Conservation (phyloP, 2,113 vertebrate genomes). For the Rattus rattus region DNA sequence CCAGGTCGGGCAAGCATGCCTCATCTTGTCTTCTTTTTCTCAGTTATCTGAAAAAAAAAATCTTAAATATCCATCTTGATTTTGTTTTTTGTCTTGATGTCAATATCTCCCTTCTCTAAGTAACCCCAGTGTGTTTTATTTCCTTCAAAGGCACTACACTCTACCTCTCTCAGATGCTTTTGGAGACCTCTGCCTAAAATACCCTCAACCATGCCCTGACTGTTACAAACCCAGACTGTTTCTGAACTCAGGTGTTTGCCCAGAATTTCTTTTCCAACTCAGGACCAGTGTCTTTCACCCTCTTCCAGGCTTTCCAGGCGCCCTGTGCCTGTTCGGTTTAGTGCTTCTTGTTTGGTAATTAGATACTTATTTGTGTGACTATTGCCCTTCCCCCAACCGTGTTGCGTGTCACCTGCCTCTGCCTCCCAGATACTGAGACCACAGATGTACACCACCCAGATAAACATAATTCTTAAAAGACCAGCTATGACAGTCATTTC, state of each 20-base stretch:
- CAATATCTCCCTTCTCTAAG: not conserved
- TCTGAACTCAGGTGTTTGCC: not conserved
- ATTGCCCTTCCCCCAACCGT: not conserved
- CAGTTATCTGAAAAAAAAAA: not conserved
- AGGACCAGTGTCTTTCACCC: not conserved
- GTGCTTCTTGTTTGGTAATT: conserved; percentile 15
- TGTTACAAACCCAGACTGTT: not conserved
- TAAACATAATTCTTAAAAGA: not conserved
- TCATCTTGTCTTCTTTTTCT: not conserved
- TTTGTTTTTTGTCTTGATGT: not conserved
- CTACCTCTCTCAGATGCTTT: not conserved
- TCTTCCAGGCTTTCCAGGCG: conserved; percentile 5
- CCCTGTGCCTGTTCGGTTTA: not conserved
- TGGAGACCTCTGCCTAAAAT: not conserved
- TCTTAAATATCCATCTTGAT: not conserved
- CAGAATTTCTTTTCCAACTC: not conserved
- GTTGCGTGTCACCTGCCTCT: not conserved
- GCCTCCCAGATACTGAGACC: not conserved
- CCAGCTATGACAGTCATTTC: not conserved
- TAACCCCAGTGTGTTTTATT: not conserved
- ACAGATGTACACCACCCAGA: not conserved
- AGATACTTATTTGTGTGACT: not conserved
- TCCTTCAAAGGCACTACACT: not conserved
- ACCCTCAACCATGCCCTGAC: not conserved
- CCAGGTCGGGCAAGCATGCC: not conserved